These are phyloP conservation scores for Plutomurus gul DNA, from an alignment of 1,140 invertebrate genomes.

Conservation along the genomic window DNA sequence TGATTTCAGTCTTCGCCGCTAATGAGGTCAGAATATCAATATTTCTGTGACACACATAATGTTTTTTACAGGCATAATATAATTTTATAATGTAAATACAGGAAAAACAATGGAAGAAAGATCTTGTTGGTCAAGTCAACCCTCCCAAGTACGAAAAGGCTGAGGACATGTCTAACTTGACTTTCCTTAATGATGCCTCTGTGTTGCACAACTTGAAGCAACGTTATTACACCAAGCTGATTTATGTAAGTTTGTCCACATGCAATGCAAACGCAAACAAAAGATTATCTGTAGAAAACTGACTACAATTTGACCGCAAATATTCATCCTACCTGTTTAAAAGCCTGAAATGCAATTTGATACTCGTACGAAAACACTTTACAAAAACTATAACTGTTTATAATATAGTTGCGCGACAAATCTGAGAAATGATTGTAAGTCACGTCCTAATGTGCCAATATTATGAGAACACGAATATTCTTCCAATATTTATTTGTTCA, in stretches of 20 bases:
- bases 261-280: background rate
- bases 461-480: background rate
- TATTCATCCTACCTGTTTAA: no score
- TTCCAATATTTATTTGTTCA: background rate
- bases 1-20: constrained; percentile 85
- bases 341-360: no score
- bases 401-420: no score
- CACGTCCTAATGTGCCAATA: background rate
- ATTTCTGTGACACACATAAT: background rate
- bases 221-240: constrained; percentile 95
- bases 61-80: no score
- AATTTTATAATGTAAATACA: constrained; percentile 60
- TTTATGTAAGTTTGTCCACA: constrained; percentile 88
- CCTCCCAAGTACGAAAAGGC: constrained; percentile 99
- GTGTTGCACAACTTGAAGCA: constrained; percentile 98
- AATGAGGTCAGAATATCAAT: constrained; percentile 82
- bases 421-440: no score
- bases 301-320: no score
- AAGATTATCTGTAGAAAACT: background rate
- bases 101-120: constrained; percentile 96
- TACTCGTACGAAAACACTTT: no score
- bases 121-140: constrained; percentile 95
- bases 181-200: constrained; percentile 99
- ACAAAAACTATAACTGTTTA: no score
- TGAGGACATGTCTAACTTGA: constrained; percentile 99